Evolutionary conservation across 2,797 vertebrate species (phyloP).

Genomic region (Epinephelus malabaricus): DNA sequence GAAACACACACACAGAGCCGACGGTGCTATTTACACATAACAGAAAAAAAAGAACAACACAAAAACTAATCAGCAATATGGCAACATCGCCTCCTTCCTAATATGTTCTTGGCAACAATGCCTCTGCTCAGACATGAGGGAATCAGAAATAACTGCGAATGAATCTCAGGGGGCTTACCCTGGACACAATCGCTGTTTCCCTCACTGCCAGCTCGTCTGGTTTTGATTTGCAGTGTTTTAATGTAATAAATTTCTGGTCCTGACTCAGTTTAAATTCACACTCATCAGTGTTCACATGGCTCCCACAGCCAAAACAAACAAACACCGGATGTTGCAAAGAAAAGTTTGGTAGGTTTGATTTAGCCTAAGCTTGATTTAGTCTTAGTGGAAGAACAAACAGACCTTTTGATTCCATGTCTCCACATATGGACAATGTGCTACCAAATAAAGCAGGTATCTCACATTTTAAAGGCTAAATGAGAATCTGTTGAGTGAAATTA

Average conservation of each 20-base stretch:
- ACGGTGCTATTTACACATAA: slow-evolving; percentile 42
- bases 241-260: slow-evolving; percentile 63
- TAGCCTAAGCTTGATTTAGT: slow-evolving; percentile 34
- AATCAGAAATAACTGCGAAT: slow-evolving; percentile 63
- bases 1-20: slow-evolving; percentile 47
- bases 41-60: slow-evolving; percentile 11
- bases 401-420: slow-evolving; percentile 41
- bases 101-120: slow-evolving; percentile 47
- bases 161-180: slow-evolving; percentile 52
- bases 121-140: slow-evolving; percentile 48
- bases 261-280: slow-evolving; percentile 66
- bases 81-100: slow-evolving; percentile 32
- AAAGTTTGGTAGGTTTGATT: slow-evolving; percentile 41
- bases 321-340: slow-evolving; percentile 71
- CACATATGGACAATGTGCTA: slow-evolving; percentile 23
- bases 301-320: slow-evolving; percentile 75
- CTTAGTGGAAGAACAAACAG: slow-evolving; percentile 43
- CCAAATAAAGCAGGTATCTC: not conserved
- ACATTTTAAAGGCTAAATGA: slow-evolving; percentile 2
- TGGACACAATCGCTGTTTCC: slow-evolving; percentile 57
- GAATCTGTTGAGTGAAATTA: slow-evolving; percentile 19
- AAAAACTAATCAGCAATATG: slow-evolving; percentile 42
- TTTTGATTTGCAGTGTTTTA: slow-evolving; percentile 70
- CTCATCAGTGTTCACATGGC: slow-evolving; percentile 69
- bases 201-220: slow-evolving; percentile 54